Percentiles rank a stretch among this genome's conserved stretches.
Evolutionary conservation across 2,113 vertebrate genomes (phyloP).

Genomic region (Oncorhynchus kisutch): DNA sequence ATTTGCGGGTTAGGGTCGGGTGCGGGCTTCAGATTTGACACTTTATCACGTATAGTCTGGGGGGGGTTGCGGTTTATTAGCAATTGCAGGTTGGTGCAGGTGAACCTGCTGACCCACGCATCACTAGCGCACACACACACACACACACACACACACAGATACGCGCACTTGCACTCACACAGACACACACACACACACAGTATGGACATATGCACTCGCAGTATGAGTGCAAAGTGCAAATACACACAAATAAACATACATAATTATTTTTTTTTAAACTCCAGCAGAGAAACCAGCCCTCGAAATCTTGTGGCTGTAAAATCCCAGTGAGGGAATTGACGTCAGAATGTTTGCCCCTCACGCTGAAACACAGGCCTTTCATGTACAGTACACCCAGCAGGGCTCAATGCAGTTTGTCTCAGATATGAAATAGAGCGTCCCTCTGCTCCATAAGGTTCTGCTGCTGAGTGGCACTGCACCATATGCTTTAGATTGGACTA

Average conservation of each 20-base stretch:
- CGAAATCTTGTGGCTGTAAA: constrained; percentile 32
- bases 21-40: too few relatives aligned
- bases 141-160: too few relatives aligned
- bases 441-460: constrained; percentile 3
- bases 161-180: too few relatives aligned
- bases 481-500: constrained; percentile 13
- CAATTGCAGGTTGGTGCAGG: too few relatives aligned
- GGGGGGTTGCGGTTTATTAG: too few relatives aligned
- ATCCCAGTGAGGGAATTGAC: constrained; percentile 50
- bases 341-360: constrained; percentile 1
- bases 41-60: too few relatives aligned
- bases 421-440: not conserved
- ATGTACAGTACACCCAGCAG: constrained; percentile 28
- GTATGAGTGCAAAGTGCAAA: constrained; percentile 34
- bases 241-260: constrained; percentile 28
- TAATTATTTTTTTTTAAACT: constrained; percentile 42
- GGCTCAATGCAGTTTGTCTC: constrained; percentile 17
- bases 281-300: constrained; percentile 40
- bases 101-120: too few relatives aligned
- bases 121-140: too few relatives aligned
- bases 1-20: too few relatives aligned
- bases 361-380: constrained; percentile 28
- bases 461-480: not conserved
- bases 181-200: too few relatives aligned
- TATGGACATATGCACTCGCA: constrained; percentile 8